Evolutionary conservation across 1,140 invertebrate genomes (phyloP).

Genomic region (Diploscapter pachys): DNA sequence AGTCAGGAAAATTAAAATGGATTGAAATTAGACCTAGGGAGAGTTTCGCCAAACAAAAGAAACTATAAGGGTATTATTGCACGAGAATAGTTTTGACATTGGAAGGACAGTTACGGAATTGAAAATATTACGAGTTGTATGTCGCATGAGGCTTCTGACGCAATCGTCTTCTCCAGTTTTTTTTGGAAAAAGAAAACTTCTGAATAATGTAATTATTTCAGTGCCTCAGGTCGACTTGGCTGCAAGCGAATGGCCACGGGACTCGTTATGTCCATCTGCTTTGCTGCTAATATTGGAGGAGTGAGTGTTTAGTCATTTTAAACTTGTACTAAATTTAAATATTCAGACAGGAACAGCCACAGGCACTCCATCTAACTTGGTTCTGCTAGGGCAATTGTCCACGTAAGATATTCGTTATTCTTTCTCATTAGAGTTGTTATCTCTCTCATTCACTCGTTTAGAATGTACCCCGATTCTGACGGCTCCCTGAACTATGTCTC

Average conservation of each 20-base stretch:
- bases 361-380: slow-evolving; percentile 61
- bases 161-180: no score
- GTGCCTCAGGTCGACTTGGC: slow-evolving; percentile 24
- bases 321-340: no score
- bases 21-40: no score
- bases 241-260: slow-evolving; percentile 39
- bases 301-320: slow-evolving; percentile 14
- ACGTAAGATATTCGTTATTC: slow-evolving; percentile 21
- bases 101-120: no score
- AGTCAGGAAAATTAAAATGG: no score
- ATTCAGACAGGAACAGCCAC: slow-evolving; percentile 59
- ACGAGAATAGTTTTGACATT: no score
- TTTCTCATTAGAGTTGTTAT: neutral
- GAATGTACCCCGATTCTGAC: slow-evolving; percentile 41
- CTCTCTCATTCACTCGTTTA: slow-evolving; percentile 14
- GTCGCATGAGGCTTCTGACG: no score
- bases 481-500: slow-evolving; percentile 59
- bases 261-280: slow-evolving; percentile 44
- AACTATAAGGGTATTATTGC: slow-evolving; percentile 14
- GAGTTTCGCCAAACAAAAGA: neutral
- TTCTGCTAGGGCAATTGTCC: slow-evolving; percentile 49
- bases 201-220: slow-evolving; percentile 20
- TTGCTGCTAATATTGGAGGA: slow-evolving; percentile 62
- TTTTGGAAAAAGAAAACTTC: no score
- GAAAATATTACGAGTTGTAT: no score